Percentiles rank a stretch among this genome's conserved stretches.
phyloP scores from a whole-genome alignment of 2,797 vertebrate genomes.

The Nannoperca obscura region DNA sequence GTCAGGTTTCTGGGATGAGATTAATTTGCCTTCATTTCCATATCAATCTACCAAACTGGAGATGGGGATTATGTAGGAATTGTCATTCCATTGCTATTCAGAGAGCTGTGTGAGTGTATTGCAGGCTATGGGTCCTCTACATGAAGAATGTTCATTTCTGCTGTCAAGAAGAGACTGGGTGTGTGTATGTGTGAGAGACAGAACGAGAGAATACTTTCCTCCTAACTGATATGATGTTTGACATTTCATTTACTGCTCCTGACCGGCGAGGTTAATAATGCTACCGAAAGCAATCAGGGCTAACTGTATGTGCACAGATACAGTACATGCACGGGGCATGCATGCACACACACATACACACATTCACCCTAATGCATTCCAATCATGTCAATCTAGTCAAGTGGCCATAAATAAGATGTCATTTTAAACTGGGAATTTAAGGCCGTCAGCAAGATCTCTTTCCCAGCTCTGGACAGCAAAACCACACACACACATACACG shows the following conservation, averaged over 20 bases:
- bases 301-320: conserved; percentile 25
- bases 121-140: conserved; percentile 38
- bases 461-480: conserved; percentile 18
- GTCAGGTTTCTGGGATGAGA: conserved; percentile 67
- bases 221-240: conserved; percentile 79
- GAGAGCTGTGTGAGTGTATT: conserved; percentile 43
- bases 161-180: conserved; percentile 34
- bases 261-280: conserved; percentile 78
- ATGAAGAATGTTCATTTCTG: conserved; percentile 66
- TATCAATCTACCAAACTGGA: conserved; percentile 67
- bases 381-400: conserved; percentile 63
- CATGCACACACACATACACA: conserved; percentile 20
- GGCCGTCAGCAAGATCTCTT: conserved; percentile 36
- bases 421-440: conserved; percentile 66
- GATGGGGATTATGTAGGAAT: conserved; percentile 60
- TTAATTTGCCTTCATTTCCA: conserved; percentile 75
- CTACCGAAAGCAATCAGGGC: conserved; percentile 78
- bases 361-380: conserved; percentile 58
- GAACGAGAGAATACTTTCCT: conserved; percentile 53
- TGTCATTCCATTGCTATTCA: conserved; percentile 68
- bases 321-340: conserved; percentile 3
- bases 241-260: conserved; percentile 81
- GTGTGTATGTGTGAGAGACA: conserved; percentile 40
- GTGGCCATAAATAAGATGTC: conserved; percentile 71
- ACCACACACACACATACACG: conserved; percentile 1